These are phyloP conservation scores for Pocillopora meandrina DNA, from an alignment of 92 coral and sea anemone species.

Conservation along the genomic window DNA sequence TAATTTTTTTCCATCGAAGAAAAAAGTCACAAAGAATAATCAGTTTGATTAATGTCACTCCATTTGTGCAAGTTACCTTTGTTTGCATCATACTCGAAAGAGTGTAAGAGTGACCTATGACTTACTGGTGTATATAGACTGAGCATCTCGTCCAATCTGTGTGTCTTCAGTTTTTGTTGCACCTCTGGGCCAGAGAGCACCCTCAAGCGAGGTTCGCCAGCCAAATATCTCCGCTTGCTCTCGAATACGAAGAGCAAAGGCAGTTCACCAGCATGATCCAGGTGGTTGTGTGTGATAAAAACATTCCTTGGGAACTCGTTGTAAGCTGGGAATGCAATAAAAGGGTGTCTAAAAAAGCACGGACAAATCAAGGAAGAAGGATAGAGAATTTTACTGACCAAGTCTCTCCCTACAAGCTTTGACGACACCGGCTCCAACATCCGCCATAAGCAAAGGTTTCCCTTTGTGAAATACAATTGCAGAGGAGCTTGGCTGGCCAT, in stretches of 20 bases:
- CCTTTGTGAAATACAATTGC: constrained; percentile 46
- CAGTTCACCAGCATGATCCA: constrained; percentile 65
- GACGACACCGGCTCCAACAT: constrained; percentile 65
- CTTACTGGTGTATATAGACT: constrained; percentile 46
- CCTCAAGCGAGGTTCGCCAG: constrained; percentile 38
- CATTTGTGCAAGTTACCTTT: background rate
- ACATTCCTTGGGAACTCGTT: constrained; percentile 53
- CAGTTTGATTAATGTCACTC: background rate
- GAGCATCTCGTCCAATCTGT: constrained; percentile 61
- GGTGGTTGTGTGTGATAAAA: constrained; percentile 66
- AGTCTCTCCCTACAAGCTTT: constrained; percentile 56
- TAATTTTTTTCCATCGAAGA: too few relatives aligned
- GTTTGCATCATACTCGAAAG: background rate
- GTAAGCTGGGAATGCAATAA: constrained; percentile 18
- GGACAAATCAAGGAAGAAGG: background rate
- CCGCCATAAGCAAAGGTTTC: constrained; percentile 54
- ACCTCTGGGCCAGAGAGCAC: constrained; percentile 68
- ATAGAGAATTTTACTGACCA: constrained; percentile 10
- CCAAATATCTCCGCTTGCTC: constrained; percentile 47
- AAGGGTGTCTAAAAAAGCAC: background rate
- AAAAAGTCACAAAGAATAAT: background rate
- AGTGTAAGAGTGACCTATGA: background rate
- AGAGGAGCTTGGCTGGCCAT: constrained; percentile 65
- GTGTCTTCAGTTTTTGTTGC: constrained; percentile 52
- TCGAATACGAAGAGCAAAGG: constrained; percentile 47